Conservation (phyloP, 1,140 invertebrate genomes). For the Drosophila nasuta region DNA sequence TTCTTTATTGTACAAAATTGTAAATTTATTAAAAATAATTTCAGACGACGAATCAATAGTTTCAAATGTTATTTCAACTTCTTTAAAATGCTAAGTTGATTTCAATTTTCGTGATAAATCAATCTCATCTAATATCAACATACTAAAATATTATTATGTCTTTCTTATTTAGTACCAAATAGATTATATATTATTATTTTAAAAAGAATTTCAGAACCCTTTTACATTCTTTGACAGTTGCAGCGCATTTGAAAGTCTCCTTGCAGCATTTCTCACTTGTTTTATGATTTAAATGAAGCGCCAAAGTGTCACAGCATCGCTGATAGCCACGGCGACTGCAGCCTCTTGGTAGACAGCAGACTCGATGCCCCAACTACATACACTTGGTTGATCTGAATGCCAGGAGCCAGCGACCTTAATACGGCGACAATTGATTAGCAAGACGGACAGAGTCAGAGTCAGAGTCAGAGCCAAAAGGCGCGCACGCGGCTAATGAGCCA, state of each 20-base stretch:
- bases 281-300: slow-evolving; percentile 72
- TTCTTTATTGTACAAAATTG: no score
- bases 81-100: no score
- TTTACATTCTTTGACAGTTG: background rate
- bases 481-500: slow-evolving; percentile 67
- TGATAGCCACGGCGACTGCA: slow-evolving; percentile 47
- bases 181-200: no score
- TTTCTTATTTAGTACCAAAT: no score
- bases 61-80: no score
- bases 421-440: slow-evolving; percentile 77
- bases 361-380: background rate
- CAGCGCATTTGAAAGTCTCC: slow-evolving; percentile 31
- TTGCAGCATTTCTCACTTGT: slow-evolving; percentile 43
- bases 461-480: slow-evolving; percentile 45
- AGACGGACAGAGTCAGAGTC: slow-evolving; percentile 33
- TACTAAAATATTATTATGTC: no score
- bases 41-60: no score
- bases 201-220: no score
- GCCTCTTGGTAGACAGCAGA: background rate
- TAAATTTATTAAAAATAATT: no score
- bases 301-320: slow-evolving; percentile 63
- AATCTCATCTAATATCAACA: no score
- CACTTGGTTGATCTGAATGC: background rate
- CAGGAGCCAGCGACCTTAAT: slow-evolving; percentile 65
- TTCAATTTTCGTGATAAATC: no score